Evolutionary conservation across 2,888 invertebrate species (phyloP), one percentile per base, ranked within the genome.

Genomic region (Arctia plantaginis): DNA sequence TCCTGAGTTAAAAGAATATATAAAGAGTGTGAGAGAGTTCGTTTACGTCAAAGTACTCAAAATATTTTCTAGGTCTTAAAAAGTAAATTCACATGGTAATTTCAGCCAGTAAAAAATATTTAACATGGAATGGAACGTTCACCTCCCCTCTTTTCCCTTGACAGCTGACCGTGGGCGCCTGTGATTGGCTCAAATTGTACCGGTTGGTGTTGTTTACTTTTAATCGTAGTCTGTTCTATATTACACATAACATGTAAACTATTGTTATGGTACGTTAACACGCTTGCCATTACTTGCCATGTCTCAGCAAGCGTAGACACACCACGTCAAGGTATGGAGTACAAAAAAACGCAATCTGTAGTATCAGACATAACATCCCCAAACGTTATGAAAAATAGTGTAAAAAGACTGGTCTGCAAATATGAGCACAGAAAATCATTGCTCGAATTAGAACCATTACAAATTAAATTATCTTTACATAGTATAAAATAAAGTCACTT

Each of bases 121-220:
- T 12, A 35, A 44, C 39, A 0, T 20, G 35, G 69, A 83, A 64
- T 30, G 77, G 66, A 85, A 35, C 69, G 76, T 35, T 30, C 35
- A 33, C 2, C 23, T 64, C 1, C 39, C 55, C 30, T 18, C 39
- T 65, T 47, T 67, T 55, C 55, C 6, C 47, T 70, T 79, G 73
- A 76, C 76, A 76, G 23, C n/a, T 67, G 65, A 39, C 82, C 86
- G 86, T 86, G 86, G 77, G 69, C 51, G 35, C 18, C 64, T 67
- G 35, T 78, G 78, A 86, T 86, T 86, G 86, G 86, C 79, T 39
- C 66, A 73, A 71, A 51, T 71, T 47, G 30, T 70, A 44, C 51
- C 27, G 55, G n/a, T 55, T 62, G 30, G 62, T 7, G 6, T 12
- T 27, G 62, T 62, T 62, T 62, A 62, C 62, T 62, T 62, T 18